Conservation (phyloP, 2,797 vertebrate species). For the Sebastes diploproa region DNA sequence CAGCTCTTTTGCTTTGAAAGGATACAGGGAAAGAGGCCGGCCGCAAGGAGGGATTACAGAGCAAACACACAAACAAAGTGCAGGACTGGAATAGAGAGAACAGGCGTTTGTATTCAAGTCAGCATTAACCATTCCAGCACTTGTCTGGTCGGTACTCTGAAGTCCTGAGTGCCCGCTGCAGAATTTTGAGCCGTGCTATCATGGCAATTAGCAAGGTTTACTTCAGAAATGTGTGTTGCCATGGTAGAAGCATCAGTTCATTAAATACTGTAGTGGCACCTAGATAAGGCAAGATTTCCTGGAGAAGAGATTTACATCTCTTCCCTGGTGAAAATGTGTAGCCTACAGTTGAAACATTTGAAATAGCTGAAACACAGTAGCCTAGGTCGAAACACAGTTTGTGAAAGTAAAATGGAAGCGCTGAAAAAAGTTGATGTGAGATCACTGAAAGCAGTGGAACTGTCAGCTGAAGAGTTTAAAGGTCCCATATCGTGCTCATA, state of each 20-base stretch:
- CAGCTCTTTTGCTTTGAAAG: constrained; percentile 17
- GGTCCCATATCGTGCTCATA: too few species aligned
- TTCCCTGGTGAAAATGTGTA: neutral
- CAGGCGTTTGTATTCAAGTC: constrained; percentile 20
- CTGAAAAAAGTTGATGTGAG: neutral
- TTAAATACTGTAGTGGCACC: neutral
- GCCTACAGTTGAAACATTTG: neutral
- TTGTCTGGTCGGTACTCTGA: neutral
- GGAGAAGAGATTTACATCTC: neutral
- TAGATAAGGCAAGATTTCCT: neutral
- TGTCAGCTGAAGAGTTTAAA: neutral
- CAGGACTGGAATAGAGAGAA: constrained; percentile 3
- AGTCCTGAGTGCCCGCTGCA: neutral
- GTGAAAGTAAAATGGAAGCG: neutral
- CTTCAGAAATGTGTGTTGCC: neutral
- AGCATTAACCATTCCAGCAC: neutral
- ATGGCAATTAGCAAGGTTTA: neutral
- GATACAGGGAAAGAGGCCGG: constrained; percentile 27
- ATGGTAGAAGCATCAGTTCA: neutral
- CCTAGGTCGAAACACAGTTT: neutral
- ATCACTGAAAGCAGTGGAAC: neutral
- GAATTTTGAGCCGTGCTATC: neutral
- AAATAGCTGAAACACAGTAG: neutral
- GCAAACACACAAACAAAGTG: constrained; percentile 18
- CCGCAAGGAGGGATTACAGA: constrained; percentile 49